These are phyloP conservation scores for Scomberomorus guttatus DNA, from an alignment of 2,797 vertebrate species.

Conservation along the genomic window DNA sequence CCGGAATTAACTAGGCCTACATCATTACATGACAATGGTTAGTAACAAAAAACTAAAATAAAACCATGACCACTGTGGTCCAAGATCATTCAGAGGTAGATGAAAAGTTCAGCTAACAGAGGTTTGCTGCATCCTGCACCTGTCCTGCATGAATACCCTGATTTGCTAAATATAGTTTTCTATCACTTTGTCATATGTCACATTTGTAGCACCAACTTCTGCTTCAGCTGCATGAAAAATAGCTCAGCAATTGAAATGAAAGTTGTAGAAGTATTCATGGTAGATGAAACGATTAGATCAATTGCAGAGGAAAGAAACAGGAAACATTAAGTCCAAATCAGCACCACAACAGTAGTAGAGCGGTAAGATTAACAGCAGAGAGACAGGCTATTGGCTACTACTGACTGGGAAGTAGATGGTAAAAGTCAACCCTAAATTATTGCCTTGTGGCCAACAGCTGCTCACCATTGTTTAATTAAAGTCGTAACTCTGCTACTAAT, in stretches of 20 bases:
- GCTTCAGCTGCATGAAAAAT: neutral
- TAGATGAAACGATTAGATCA: neutral
- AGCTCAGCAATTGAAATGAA: neutral
- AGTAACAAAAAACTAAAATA: too few species aligned
- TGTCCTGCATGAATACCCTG: neutral
- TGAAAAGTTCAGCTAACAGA: neutral
- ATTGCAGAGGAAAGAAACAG: conserved; percentile 11
- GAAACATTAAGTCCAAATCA: conserved; percentile 32
- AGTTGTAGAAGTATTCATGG: neutral
- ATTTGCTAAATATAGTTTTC: neutral
- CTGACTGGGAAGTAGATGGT: conserved; percentile 17
- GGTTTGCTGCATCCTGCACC: neutral
- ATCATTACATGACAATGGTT: neutral
- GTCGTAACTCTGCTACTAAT: conserved; percentile 37
- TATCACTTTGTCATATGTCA: neutral
- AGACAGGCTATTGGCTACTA: neutral
- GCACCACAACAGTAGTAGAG: neutral
- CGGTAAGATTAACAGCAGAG: conserved; percentile 39
- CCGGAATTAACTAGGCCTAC: neutral
- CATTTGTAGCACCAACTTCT: neutral
- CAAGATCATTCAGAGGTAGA: too few species aligned
- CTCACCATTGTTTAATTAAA: conserved; percentile 39
- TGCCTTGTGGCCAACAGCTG: conserved; percentile 5
- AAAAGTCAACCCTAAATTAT: conserved; percentile 43
- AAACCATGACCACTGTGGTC: too few species aligned